Evolutionary conservation across 2,888 invertebrate species (phyloP), one percentile per base, ranked within the genome.

Genomic region (Orthosia incerta): DNA sequence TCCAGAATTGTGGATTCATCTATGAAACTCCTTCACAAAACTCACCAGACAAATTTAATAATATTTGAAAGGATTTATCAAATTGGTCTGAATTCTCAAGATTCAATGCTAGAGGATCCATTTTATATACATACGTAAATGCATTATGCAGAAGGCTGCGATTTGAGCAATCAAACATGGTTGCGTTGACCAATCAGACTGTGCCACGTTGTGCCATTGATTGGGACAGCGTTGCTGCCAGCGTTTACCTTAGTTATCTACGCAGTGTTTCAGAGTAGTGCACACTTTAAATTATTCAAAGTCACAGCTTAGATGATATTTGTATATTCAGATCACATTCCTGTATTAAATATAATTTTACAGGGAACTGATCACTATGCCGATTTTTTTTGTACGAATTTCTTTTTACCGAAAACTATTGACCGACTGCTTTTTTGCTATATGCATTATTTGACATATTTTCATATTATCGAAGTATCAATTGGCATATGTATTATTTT

Each of bases 141-240:
- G 31, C 16, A 66, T 64, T 79, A 72, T 53, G 45, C 39, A 64
- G 31, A 26, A 67, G 26, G 11, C 48, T 46, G 18, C 66, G 51
- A 80, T 84, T 67, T 45, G 70, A 74, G 31, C 67, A 74, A 83
- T 68, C 76, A 67, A 55, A 67, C 57, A 74, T 18, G 66, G 51
- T 48, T 55, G 39, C 46, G 56, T 57, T 55, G 61, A 60, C 64
- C 75, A 76, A 72, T 79, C 66, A 75, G 71, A 55, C 23, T 60
- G 45, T 68, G 57, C 71, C 51, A 71, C 74, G 66, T 74, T 64
- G 81, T 51, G 51, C 55, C n/a, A 53, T 68, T 75, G 67, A 75
- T 75, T 68, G 60, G 57, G 31, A 39, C 51, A n/a, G 26, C 23
- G 26, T 57, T 61, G 46, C 46, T 59, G 31, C 31, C 51, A 60